Conservation (phyloP, 2,797 vertebrate genomes). For the Peromyscus eremicus region DNA sequence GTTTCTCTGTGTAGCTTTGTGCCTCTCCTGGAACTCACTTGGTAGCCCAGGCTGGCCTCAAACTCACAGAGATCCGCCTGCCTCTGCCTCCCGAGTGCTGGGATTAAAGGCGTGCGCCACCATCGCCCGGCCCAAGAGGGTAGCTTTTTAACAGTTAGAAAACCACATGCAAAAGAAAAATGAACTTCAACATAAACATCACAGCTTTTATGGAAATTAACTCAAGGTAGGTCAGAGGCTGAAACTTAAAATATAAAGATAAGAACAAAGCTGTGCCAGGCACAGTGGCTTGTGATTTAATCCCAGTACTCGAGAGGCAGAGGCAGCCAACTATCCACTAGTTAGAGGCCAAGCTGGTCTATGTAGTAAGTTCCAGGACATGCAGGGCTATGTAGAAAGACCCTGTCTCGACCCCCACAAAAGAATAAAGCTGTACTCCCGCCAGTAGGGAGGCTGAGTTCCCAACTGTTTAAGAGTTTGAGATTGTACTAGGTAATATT, state of each 20-base stretch:
- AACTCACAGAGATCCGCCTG: no score
- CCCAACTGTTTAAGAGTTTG: not conserved
- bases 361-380: not conserved
- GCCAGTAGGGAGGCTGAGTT: not conserved
- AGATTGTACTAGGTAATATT: not conserved
- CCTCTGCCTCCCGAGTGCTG: no score
- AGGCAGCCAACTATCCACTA: not conserved
- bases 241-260: not conserved
- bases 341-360: not conserved
- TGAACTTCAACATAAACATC: not conserved
- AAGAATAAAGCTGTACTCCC: not conserved
- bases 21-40: no score
- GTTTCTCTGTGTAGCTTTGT: no score
- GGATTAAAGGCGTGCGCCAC: no score
- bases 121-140: no score
- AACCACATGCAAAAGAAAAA: not conserved
- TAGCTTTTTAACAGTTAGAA: not conserved
- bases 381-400: not conserved
- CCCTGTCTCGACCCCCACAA: not conserved
- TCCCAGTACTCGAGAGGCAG: not conserved
- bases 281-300: not conserved
- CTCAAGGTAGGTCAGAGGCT: not conserved
- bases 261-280: not conserved
- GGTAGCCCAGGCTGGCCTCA: no score
- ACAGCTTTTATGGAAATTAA: not conserved